Percentiles rank a stretch among this genome's conserved stretches.
phyloP scores from a whole-genome alignment of 2,113 vertebrate genomes.

The Archilochus colubris region DNA sequence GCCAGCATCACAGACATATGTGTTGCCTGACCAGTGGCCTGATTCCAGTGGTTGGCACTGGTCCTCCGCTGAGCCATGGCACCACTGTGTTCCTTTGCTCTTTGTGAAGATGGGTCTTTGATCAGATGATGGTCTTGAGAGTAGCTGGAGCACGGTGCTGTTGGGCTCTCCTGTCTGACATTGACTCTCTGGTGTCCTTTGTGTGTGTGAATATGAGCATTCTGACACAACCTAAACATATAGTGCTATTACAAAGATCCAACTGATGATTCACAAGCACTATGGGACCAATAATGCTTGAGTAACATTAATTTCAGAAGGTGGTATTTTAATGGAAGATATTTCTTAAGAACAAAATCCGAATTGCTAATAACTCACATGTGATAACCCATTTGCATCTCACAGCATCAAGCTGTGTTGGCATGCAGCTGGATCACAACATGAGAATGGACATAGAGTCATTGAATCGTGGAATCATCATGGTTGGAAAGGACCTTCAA shows the following conservation, averaged over 20 bases:
- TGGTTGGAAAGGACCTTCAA: too few relatives aligned
- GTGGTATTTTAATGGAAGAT: not conserved
- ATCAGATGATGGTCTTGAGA: not conserved
- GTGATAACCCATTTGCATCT: not conserved
- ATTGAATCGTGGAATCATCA: too few relatives aligned
- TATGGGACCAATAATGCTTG: not conserved
- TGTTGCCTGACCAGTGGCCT: not conserved
- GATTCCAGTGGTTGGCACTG: not conserved
- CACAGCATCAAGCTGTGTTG: not conserved
- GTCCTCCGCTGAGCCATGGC: fast-evolving
- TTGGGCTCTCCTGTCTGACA: not conserved
- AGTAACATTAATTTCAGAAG: not conserved
- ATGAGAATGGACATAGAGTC: not conserved
- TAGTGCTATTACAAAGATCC: not conserved
- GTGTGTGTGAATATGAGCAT: not conserved
- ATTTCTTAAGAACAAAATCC: not conserved
- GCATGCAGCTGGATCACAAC: not conserved
- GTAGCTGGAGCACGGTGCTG: not conserved
- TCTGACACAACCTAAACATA: not conserved
- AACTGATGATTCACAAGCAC: not conserved
- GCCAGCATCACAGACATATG: too few relatives aligned
- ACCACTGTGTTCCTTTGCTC: not conserved
- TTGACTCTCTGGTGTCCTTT: not conserved
- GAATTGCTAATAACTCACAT: not conserved
- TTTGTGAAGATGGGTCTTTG: not conserved